A percentile compares a stretch with the other conserved stretches of the same genome.
These are phyloP conservation scores for Triplophysa rosa DNA, from an alignment of 2,113 vertebrate genomes.

Conservation along the genomic window DNA sequence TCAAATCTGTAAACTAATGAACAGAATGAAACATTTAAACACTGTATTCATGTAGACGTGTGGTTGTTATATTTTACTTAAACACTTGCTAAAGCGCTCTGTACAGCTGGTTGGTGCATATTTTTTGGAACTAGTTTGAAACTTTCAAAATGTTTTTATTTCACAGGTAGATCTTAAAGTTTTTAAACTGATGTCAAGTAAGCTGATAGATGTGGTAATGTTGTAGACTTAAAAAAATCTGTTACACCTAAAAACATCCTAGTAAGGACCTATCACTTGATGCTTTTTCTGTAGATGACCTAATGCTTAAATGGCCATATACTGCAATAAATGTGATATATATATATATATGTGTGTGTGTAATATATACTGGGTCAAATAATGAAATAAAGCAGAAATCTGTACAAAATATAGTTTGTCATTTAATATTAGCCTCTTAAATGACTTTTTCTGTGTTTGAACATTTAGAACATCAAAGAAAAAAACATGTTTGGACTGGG, in stretches of 20 bases:
- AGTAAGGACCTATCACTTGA: no score
- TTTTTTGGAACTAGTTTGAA: not conserved
- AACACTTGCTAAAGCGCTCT: not conserved
- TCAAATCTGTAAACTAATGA: not conserved
- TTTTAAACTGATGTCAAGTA: not conserved
- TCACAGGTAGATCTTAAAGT: no score
- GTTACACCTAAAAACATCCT: not conserved
- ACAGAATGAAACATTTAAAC: not conserved
- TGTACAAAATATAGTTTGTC: no score
- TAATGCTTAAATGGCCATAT: not conserved
- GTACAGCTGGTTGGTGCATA: not conserved
- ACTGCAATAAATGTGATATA: constrained; percentile 4
- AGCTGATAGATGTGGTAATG: not conserved
- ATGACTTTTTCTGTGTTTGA: no score
- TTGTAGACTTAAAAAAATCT: not conserved
- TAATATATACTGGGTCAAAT: not conserved
- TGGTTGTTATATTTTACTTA: not conserved
- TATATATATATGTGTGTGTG: no score
- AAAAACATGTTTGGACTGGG: no score
- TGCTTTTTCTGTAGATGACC: not conserved
- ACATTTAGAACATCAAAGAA: no score
- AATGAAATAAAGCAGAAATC: no score
- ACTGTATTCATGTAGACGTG: not conserved
- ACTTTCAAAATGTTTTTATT: not conserved
- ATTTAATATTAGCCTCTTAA: no score